A percentile compares a stretch with the other conserved stretches of the same genome.
Conservation (phyloP, 2,888 invertebrate genomes). For the Atethmia centrago region DNA sequence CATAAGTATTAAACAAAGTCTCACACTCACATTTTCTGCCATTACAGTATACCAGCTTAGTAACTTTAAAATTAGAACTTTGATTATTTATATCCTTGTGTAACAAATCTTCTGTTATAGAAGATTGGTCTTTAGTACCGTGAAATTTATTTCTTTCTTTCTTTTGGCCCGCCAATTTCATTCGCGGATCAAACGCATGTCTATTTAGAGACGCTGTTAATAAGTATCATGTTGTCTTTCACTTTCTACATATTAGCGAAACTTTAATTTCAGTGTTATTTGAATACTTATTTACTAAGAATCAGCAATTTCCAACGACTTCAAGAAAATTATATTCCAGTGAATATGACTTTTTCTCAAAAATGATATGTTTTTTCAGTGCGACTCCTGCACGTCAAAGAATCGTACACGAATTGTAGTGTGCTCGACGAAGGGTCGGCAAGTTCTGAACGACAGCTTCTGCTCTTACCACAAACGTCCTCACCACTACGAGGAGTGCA, state of each 20-base stretch:
- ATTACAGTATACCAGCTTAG: not conserved
- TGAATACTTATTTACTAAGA: not conserved
- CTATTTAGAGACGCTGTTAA: not conserved
- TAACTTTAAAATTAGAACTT: not conserved
- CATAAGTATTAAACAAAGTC: not conserved
- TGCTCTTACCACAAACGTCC: slow-evolving; percentile 93
- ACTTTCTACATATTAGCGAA: not conserved
- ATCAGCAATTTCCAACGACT: not conserved
- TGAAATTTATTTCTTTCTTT: not conserved
- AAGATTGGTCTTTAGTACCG: not conserved
- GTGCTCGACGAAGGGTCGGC: slow-evolving; percentile 93
- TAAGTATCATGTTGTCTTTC: not conserved
- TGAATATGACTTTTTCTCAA: not conserved
- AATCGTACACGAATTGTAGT: slow-evolving; percentile 93
- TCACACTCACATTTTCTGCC: not conserved
- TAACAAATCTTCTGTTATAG: not conserved
- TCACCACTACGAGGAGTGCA: slow-evolving; percentile 92
- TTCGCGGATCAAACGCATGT: not conserved
- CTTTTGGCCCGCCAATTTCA: not conserved
- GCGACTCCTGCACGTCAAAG: slow-evolving; percentile 94
- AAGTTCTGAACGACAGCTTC: slow-evolving; percentile 92
- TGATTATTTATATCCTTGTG: not conserved
- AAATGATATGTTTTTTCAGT: slow-evolving; percentile 87
- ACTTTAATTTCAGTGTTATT: not conserved
- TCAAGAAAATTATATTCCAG: not conserved